Evolutionary conservation across 2,113 vertebrate genomes (phyloP).

Genomic region (Balaenoptera acutorostrata): DNA sequence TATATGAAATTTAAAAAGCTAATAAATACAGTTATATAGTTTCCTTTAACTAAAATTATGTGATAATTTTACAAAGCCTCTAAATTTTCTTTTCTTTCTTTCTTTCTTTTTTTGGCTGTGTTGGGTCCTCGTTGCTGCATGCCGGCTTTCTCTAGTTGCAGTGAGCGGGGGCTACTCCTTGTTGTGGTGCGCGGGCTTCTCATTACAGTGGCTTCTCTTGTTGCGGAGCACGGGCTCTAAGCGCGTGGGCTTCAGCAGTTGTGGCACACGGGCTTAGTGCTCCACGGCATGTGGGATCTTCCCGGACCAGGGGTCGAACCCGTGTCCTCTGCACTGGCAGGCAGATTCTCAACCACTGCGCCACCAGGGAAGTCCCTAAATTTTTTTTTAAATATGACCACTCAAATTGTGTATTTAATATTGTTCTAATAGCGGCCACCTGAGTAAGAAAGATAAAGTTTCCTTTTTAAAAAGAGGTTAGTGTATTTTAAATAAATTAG

Average conservation of each 20-base stretch:
- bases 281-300: too few species aligned
- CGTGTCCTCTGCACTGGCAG: too few species aligned
- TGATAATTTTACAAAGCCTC: not conserved
- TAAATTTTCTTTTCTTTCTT: not conserved
- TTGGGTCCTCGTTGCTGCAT: too few species aligned
- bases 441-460: not conserved
- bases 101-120: too few species aligned
- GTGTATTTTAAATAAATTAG: not conserved
- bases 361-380: not conserved
- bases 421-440: not conserved
- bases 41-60: not conserved
- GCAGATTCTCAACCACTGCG: too few species aligned
- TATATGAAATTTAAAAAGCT: not conserved
- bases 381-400: not conserved
- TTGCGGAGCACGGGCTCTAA: too few species aligned
- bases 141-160: too few species aligned
- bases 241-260: too few species aligned
- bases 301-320: too few species aligned
- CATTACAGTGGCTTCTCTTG: too few species aligned
- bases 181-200: accelerated
- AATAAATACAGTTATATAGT: not conserved
- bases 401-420: not conserved
- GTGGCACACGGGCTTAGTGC: too few species aligned
- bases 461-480: not conserved
- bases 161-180: too few species aligned